Conservation (phyloP, 92 coral and sea anemone genomes). For the Actinernus sp. region DNA sequence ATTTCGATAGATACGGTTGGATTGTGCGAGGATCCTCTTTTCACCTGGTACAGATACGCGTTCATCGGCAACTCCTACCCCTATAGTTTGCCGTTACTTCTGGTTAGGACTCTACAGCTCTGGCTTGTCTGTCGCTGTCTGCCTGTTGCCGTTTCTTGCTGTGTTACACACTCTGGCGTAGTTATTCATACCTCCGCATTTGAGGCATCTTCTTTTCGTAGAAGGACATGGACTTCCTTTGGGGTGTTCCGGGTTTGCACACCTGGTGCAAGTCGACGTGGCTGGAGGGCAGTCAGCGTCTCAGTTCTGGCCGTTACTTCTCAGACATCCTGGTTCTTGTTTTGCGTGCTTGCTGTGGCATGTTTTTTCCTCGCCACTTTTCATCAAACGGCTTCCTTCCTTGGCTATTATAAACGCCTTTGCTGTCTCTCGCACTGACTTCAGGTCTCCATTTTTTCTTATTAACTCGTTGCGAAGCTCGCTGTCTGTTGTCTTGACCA, state of each 20-base stretch:
- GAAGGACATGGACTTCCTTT: conserved; percentile 9
- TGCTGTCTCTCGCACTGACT: conserved; percentile 38
- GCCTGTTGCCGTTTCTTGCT: no score
- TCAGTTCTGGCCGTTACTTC: no score
- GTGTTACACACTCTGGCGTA: conserved; percentile 16
- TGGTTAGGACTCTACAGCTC: conserved; percentile 22
- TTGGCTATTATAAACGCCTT: conserved; percentile 30
- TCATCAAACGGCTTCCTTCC: conserved; percentile 38
- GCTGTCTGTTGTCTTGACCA: conserved; percentile 28
- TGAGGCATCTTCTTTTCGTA: conserved; percentile 31
- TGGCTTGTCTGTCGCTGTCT: conserved; percentile 10
- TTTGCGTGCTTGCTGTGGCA: no score
- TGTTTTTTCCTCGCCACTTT: conserved; percentile 7
- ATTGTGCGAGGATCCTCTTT: neutral
- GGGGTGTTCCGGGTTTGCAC: conserved; percentile 9
- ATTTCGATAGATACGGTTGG: conserved; percentile 8
- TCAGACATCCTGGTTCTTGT: no score
- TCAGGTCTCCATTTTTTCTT: conserved; percentile 39
- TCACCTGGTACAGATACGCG: conserved; percentile 28
- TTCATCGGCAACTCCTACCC: no score
- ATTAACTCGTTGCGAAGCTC: conserved; percentile 41
- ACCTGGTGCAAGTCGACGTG: conserved; percentile 14
- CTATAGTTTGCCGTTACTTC: no score
- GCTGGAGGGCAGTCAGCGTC: conserved; percentile 19
- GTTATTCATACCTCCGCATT: conserved; percentile 30